Base-by-base conservation (phyloP, 2,888 invertebrate genomes). In the Arctia plantaginis region DNA sequence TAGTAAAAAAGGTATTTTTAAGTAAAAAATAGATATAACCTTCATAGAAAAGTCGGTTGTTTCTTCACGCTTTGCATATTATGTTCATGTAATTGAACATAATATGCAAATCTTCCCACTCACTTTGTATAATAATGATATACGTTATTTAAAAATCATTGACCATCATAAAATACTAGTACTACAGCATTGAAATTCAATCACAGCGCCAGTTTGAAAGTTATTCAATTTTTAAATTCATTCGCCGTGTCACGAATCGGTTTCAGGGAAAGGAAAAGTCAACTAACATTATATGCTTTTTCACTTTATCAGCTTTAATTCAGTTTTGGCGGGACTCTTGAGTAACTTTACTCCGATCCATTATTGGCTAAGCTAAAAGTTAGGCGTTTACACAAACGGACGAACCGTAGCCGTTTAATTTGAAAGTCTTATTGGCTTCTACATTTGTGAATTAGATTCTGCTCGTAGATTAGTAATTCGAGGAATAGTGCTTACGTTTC, bases 361-460 rank as follows among this genome's bases (percentile, higher is more conserved):
- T 89, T 89, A 88, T 83, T 83, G 85, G 84, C 80, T 71, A 76
- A 79, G 81, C 83, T 83, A 77, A 87, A 89, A 87, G 83, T 88
- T 87, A 78, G 81, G 65, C 82, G 77, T 82, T 83, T 82, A 84
- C 83, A 78, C 85, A 84, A 84, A 85, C 85, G 83, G 71, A 78
- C 69, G 75, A 79, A 80, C n/a, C 79, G 80, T 82, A 78, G 79
- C 78, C 66, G 71, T 79, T 80, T 85, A 78, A 89, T 89, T 89
- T 89, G 88, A 87, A 89, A 89, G 89, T 89, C 90, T 86, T 88
- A 89, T 89, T 86, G 85, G 86, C 78, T 81, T 77, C 79, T 84
- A 84, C 86, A 85, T 85, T 87, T 82, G 84, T 81, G 84, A 87
- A 87, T 88, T 88, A 85, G 85, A 87, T 89, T 83, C 79, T 80